Evolutionary conservation across 2,888 invertebrate species (phyloP).

Genomic region (Catocala sponsa): DNA sequence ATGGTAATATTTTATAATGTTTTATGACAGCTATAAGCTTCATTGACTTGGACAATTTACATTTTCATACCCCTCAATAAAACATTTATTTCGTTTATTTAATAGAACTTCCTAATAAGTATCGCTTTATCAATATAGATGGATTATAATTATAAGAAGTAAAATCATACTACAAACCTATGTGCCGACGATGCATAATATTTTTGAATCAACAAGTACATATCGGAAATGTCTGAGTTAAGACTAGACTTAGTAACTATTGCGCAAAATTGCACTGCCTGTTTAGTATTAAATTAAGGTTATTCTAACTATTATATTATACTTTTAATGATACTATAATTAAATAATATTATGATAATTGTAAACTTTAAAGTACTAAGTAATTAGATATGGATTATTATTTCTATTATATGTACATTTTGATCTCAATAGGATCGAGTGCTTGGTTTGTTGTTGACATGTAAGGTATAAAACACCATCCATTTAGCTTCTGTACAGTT

Average conservation of each 20-base stretch:
- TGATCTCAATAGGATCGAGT: conserved; percentile 87
- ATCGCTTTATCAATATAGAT: conserved; percentile 5
- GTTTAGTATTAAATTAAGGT: conserved; percentile 75
- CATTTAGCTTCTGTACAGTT: conserved; percentile 85
- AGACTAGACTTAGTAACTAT: conserved; percentile 65
- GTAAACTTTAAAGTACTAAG: conserved; percentile 33
- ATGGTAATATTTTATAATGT: conserved; percentile 14
- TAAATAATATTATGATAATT: conserved; percentile 53
- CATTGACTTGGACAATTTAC: conserved; percentile 8
- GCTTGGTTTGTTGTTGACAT: conserved; percentile 78
- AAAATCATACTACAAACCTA: conserved; percentile 5
- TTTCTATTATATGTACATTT: conserved; percentile 83
- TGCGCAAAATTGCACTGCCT: conserved; percentile 85
- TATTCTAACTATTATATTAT: conserved; percentile 55
- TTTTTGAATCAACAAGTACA: conserved; percentile 66
- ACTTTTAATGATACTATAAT: conserved; percentile 64
- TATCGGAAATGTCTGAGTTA: conserved; percentile 76
- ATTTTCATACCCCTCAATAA: not conserved
- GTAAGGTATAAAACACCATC: conserved; percentile 88
- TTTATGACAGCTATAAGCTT: conserved; percentile 33
- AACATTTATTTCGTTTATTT: no score
- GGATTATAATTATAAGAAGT: not conserved
- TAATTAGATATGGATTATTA: conserved; percentile 49
- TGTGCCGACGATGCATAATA: conserved; percentile 43
- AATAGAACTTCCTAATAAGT: no score